Conservation (phyloP, 2,113 vertebrate species). For the Scomber japonicus region DNA sequence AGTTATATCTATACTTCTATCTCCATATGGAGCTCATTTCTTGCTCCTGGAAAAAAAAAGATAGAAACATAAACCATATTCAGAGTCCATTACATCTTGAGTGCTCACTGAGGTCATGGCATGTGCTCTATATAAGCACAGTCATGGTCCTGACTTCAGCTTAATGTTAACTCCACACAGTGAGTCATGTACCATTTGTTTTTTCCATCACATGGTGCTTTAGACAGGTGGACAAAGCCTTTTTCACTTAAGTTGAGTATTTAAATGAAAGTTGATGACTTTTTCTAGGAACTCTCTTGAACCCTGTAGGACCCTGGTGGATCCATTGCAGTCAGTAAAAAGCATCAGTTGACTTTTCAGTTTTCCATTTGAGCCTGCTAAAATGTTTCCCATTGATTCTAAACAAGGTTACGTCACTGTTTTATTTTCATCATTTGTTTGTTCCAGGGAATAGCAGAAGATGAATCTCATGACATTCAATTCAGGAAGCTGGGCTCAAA, state of each 20-base stretch:
- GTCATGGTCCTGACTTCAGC: too few species aligned
- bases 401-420: background rate
- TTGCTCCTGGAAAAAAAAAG: background rate
- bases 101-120: too few species aligned
- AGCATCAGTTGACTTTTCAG: background rate
- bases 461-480: background rate
- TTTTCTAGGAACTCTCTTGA: background rate
- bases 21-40: background rate
- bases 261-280: background rate
- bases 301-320: background rate
- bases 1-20: background rate
- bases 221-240: background rate
- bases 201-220: background rate
- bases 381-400: background rate
- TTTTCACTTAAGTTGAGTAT: background rate
- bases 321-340: background rate
- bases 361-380: slow-evolving; percentile 8
- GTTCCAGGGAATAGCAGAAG: slow-evolving; percentile 5
- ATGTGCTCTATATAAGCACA: background rate
- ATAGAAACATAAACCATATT: background rate
- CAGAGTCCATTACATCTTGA: background rate
- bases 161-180: too few species aligned
- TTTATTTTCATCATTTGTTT: slow-evolving; percentile 5
- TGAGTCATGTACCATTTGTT: too few species aligned
- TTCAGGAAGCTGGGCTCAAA: slow-evolving; percentile 7